Base-by-base conservation (phyloP, 2,113 vertebrate species). In the Cololabis saira region DNA sequence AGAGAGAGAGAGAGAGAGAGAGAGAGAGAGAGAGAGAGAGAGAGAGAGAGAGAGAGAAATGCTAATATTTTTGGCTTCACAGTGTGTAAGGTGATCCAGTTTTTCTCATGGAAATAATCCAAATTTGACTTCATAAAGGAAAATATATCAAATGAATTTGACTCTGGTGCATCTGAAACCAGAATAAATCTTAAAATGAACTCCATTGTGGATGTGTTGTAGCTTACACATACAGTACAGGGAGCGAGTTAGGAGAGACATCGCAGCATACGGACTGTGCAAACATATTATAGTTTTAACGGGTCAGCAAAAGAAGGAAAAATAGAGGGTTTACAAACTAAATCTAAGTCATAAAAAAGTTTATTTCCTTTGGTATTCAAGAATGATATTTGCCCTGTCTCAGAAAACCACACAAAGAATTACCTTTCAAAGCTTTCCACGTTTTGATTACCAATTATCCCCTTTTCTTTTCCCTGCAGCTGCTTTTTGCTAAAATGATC, bases 381-480 rank as follows among this genome's bases (percentile, higher is more conserved):
- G 43, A 72, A 64, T 48, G 57, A 79, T 64, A 18, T n/a, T 62
- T 64, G 18, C 21, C 71, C 59, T 51, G 62, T 67, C 49, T 71
- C 21, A 22, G n/a, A 27, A 48, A 61, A 27, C 3, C 19, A 49
- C 51, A 33, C 17, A 40, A 63, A 59, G 75, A 50, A 27, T 87
- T 85, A 90, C 85, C 83, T 90, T 89, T 89, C 33, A 72, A 53
- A 81, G 71, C 55, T 58, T 62, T 78, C 22, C 60, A 69, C 66
- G 68, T 68, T 66, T 58, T 62, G 57, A 59, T 64, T 68, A 73
- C 60, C 53, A 30, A 42, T 53, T 66, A 56, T 52, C 68, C 57
- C 30, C 15, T 67, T 73, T 78, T 61, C 47, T 67, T 74, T 81
- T 76, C 52, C 8, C 43, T 44, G 24, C 2, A 27, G 24, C 24